Conservation (phyloP, 1,140 invertebrate species). For the Drosophila oshimai region DNA sequence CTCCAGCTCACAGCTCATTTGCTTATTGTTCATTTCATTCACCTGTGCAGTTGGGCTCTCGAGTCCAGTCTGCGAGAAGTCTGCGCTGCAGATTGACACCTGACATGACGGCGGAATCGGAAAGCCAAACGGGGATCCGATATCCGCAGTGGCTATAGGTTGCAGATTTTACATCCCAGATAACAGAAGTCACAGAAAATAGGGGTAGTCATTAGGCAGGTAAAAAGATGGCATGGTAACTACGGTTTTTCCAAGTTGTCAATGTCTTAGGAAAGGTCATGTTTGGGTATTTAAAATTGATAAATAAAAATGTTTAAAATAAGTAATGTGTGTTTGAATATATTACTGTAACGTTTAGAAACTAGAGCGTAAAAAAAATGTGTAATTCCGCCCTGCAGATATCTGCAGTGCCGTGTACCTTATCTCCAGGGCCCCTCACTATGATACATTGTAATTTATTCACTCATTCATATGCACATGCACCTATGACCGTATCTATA, state of each 20-base stretch:
- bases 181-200: neutral
- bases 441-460: slow-evolving; percentile 28
- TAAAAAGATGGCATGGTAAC: neutral
- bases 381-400: slow-evolving; percentile 2
- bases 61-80: slow-evolving; percentile 24
- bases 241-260: too few relatives aligned
- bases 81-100: slow-evolving; percentile 63
- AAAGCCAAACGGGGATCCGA: slow-evolving; percentile 23
- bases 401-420: neutral
- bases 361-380: slow-evolving; percentile 8
- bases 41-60: slow-evolving; percentile 19
- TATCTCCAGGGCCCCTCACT: slow-evolving; percentile 4
- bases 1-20: slow-evolving; percentile 26
- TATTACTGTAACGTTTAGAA: neutral
- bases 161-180: neutral
- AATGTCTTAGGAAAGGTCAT: too few relatives aligned
- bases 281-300: too few relatives aligned
- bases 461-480: slow-evolving; percentile 33
- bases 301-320: too few relatives aligned
- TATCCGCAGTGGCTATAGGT: neutral
- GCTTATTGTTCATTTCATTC: slow-evolving; percentile 37
- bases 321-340: too few relatives aligned
- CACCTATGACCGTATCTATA: slow-evolving; percentile 50
- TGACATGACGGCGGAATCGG: slow-evolving; percentile 46
- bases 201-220: neutral